These are phyloP conservation scores for Bilobella aurantiaca DNA, from an alignment of 1,140 invertebrate species.

Conservation along the genomic window DNA sequence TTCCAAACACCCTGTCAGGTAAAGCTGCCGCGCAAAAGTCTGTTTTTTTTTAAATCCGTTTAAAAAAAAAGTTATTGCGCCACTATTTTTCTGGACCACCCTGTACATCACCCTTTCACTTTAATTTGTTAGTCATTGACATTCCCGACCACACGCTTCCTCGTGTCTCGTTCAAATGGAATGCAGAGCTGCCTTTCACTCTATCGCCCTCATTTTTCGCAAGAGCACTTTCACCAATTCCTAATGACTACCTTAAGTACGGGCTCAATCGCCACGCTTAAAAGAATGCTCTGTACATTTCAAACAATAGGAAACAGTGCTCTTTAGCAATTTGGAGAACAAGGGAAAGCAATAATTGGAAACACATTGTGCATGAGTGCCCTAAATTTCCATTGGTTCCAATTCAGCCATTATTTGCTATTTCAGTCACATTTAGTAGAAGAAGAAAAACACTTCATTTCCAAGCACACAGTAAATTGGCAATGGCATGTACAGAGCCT, in stretches of 20 bases:
- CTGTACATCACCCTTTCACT: background rate
- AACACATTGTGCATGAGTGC: no score
- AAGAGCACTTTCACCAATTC: background rate
- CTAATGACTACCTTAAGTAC: no score
- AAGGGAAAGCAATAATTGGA: no score
- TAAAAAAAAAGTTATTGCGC: no score
- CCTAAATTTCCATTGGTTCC: no score
- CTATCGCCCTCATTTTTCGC: background rate
- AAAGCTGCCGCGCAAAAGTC: background rate
- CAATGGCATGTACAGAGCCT: no score
- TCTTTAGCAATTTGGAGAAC: no score
- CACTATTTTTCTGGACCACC: background rate
- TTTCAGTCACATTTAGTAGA: no score
- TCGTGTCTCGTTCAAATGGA: background rate
- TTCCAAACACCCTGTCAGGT: constrained; percentile 31
- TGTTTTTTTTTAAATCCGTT: background rate
- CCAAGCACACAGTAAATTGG: no score
- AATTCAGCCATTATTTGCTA: no score
- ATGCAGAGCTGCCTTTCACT: background rate
- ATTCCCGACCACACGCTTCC: background rate
- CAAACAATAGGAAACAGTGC: background rate
- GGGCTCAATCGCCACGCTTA: background rate
- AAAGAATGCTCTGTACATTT: background rate
- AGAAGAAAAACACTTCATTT: no score
- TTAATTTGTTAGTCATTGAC: background rate